Evolutionary conservation across 2,113 vertebrate genomes (phyloP).

Genomic region (Halcyon malimbica): DNA sequence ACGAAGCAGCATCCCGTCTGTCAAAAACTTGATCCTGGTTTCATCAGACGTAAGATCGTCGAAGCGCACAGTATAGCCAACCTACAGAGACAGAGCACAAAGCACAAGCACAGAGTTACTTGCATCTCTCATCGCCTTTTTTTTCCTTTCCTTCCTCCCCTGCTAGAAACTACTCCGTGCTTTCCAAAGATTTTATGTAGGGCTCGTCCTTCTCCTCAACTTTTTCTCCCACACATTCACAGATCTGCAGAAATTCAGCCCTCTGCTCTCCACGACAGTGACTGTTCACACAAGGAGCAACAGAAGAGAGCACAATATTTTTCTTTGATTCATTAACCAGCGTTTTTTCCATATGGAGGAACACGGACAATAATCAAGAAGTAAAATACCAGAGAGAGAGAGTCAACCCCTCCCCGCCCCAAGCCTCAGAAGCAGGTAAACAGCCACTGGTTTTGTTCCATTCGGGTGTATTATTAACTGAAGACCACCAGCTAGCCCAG

Average conservation of each 20-base stretch:
- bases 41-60: conserved; percentile 89
- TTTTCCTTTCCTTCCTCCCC: not conserved
- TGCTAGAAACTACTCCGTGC: not conserved
- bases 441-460: not conserved
- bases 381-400: not conserved
- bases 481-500: too few species aligned
- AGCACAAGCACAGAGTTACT: not conserved
- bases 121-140: not conserved
- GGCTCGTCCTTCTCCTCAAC: not conserved
- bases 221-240: not conserved
- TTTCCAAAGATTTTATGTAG: not conserved
- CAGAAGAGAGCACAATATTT: fast-evolving
- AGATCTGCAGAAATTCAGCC: not conserved
- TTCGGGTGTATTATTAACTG: not conserved
- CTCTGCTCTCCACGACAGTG: not conserved
- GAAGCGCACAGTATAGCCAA: conserved; percentile 95
- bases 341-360: not conserved
- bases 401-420: fast-evolving
- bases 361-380: not conserved
- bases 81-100: conserved; percentile 58
- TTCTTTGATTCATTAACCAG: not conserved
- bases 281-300: not conserved
- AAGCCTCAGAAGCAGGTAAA: not conserved
- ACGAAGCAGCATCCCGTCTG: conserved; percentile 93
- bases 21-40: conserved; percentile 92